These are phyloP conservation scores for Circaetus gallicus DNA, from an alignment of 2,113 vertebrate genomes.

Conservation along the genomic window DNA sequence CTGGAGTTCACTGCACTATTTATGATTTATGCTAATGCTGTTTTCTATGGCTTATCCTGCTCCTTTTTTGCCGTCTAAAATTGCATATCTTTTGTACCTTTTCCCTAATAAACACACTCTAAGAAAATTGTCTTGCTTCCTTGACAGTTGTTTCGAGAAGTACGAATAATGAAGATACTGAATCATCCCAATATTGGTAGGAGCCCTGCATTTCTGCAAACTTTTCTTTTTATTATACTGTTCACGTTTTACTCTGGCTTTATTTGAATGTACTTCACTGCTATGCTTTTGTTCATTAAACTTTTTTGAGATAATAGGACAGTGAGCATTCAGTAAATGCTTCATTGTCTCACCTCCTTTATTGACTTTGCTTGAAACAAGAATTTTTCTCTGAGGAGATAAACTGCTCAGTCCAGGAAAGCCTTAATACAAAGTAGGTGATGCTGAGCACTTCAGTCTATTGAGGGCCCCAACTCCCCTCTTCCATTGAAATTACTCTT, in stretches of 20 bases:
- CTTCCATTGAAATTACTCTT: background rate
- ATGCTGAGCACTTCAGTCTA: accelerated
- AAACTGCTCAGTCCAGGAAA: background rate
- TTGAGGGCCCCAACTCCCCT: background rate
- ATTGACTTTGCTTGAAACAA: background rate
- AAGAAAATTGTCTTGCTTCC: conserved; percentile 54
- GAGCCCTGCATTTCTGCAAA: conserved; percentile 37
- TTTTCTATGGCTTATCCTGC: background rate
- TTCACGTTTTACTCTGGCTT: background rate
- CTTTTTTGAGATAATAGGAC: background rate
- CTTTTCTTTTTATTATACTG: background rate
- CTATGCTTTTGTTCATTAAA: background rate
- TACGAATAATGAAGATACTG: conserved; percentile 98
- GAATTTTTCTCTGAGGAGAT: background rate
- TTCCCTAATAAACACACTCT: background rate
- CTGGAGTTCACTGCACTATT: background rate
- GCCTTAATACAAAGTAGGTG: background rate
- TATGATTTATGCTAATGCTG: background rate
- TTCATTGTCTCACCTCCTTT: background rate
- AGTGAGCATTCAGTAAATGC: background rate
- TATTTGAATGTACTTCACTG: background rate
- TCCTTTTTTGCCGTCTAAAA: background rate
- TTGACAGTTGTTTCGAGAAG: conserved; percentile 95
- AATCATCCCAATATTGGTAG: conserved; percentile 98
- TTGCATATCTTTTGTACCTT: background rate